These are phyloP conservation scores for Drosophila truncata DNA, from an alignment of 1,140 invertebrate species.

Conservation along the genomic window DNA sequence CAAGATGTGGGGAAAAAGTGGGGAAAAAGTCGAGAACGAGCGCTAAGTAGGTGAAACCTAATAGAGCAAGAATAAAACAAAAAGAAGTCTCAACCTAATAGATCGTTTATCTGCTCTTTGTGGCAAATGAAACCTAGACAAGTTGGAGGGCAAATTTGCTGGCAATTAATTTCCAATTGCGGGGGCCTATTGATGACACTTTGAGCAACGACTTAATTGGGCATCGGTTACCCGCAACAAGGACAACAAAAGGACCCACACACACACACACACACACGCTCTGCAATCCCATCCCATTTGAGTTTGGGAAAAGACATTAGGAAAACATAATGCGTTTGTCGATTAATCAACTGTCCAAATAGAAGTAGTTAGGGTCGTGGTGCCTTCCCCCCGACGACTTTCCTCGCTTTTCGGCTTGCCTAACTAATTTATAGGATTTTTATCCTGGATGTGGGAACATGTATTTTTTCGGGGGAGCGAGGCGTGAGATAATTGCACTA, in stretches of 20 bases:
- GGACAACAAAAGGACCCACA: constrained; percentile 15
- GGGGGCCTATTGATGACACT: constrained; percentile 71
- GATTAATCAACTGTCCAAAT: constrained; percentile 79
- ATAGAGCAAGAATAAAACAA: constrained; percentile 7
- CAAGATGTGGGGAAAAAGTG: constrained; percentile 22
- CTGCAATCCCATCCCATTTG: neutral
- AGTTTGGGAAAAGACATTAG: constrained; percentile 60
- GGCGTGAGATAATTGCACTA: constrained; percentile 79
- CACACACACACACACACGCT: constrained; percentile 14
- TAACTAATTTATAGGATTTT: constrained; percentile 80
- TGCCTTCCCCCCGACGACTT: neutral
- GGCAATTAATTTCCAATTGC: constrained; percentile 78
- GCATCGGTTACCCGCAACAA: constrained; percentile 57
- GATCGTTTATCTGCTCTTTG: constrained; percentile 30
- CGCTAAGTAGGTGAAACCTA: constrained; percentile 25
- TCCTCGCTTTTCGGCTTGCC: constrained; percentile 25
- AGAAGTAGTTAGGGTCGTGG: constrained; percentile 43
- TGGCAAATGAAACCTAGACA: constrained; percentile 38
- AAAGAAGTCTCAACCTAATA: constrained; percentile 18
- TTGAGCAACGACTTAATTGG: constrained; percentile 76
- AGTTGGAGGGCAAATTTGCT: constrained; percentile 49
- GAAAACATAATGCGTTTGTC: constrained; percentile 74
- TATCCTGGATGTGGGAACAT: constrained; percentile 36
- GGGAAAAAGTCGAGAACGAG: constrained; percentile 17
- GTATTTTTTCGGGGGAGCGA: constrained; percentile 17